Evolutionary conservation across 2,888 invertebrate species (phyloP).

Genomic region (Tiphia femorata): DNA sequence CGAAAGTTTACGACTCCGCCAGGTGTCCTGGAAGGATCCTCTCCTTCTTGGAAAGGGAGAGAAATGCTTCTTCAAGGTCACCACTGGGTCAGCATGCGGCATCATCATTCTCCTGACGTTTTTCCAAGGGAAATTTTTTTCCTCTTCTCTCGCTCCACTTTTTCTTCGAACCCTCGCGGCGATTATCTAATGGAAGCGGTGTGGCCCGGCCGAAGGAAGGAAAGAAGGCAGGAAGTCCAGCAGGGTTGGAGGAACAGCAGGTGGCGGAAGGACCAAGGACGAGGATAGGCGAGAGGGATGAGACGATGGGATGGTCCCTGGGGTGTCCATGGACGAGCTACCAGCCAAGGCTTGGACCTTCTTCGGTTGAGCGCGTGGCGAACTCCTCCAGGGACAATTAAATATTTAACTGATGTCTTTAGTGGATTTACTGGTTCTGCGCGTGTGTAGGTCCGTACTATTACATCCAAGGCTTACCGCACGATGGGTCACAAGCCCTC

Average conservation of each 20-base stretch:
- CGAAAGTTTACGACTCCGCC: no score
- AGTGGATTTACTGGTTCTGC: conserved; percentile 41
- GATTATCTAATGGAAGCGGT: conserved; percentile 46
- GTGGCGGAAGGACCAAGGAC: conserved; percentile 11
- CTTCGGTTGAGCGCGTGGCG: conserved; percentile 24
- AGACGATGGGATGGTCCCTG: conserved; percentile 1
- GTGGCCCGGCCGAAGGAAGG: conserved; percentile 27
- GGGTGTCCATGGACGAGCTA: neutral
- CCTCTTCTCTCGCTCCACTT: neutral
- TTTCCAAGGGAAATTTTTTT: no score
- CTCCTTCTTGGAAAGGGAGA: no score
- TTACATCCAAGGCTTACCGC: neutral
- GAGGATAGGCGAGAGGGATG: conserved; percentile 2
- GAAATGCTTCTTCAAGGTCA: no score
- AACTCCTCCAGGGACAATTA: conserved; percentile 34
- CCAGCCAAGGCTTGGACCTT: conserved; percentile 9
- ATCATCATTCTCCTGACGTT: no score
- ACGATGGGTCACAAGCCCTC: no score
- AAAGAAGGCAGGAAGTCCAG: conserved; percentile 11
- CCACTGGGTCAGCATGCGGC: no score
- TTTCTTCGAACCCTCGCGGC: conserved; percentile 14
- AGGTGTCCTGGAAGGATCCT: no score
- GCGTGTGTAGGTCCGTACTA: no score
- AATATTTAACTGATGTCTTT: conserved; percentile 51
- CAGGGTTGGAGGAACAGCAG: conserved; percentile 16